A percentile compares a stretch with the other conserved stretches of the same genome.
Conservation (phyloP, 2,797 vertebrate species). For the Acipenser ruthenus region DNA sequence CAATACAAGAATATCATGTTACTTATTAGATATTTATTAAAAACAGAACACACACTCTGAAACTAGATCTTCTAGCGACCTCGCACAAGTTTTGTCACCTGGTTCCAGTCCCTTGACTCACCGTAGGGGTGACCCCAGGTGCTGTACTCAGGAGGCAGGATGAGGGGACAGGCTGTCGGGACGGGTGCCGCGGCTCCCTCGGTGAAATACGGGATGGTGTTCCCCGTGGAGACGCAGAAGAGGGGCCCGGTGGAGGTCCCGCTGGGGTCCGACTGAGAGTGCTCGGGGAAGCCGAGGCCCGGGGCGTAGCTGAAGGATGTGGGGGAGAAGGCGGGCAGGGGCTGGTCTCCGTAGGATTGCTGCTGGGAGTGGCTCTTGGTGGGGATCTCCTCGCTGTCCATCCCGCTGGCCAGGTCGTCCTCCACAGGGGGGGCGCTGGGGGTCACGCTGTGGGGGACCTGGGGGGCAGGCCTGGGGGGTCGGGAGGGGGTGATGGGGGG, state of each 20-base stretch:
- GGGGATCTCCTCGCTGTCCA: conserved; percentile 68
- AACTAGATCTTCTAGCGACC: too few species aligned
- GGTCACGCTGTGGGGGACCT: conserved; percentile 19
- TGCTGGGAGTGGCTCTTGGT: conserved; percentile 94
- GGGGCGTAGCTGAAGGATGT: conserved; percentile 57
- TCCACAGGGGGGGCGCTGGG: conserved; percentile 23
- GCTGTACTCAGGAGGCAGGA: conserved; percentile 90
- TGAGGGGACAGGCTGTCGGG: conserved; percentile 74
- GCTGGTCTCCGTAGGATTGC: conserved; percentile 51
- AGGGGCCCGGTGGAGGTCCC: conserved; percentile 58
- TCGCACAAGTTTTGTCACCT: too few species aligned
- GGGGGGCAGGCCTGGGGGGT: conserved; percentile 28
- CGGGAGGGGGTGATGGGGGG: conserved; percentile 50
- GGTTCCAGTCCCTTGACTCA: conserved; percentile 44
- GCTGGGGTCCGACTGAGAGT: conserved; percentile 30
- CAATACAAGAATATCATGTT: too few species aligned
- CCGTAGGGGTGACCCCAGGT: conserved; percentile 85
- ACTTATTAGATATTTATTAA: too few species aligned
- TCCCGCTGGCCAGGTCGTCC: conserved; percentile 45
- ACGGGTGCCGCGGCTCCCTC: conserved; percentile 74
- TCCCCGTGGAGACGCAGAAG: conserved; percentile 85
- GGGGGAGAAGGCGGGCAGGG: conserved; percentile 42
- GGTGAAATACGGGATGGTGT: conserved; percentile 85
- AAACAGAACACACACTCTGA: too few species aligned
- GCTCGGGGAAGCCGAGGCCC: conserved; percentile 53